Conservation (phyloP, 2,888 invertebrate species). For the Xanthorhoe spadicearia region DNA sequence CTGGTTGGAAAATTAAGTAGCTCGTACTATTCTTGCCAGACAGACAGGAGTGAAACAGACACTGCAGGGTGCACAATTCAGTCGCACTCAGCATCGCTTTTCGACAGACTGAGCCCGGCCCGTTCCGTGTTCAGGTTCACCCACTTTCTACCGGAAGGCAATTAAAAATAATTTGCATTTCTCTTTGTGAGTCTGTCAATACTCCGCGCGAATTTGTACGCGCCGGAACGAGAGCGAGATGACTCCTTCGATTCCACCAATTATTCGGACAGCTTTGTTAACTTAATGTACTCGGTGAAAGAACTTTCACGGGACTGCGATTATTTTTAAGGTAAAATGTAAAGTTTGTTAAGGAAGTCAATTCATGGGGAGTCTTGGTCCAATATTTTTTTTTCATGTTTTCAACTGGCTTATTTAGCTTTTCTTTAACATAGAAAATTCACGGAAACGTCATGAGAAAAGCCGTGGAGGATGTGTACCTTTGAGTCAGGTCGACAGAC, state of each 20-base stretch:
- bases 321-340: conserved; percentile 15
- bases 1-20: too few relatives aligned
- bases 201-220: conserved; percentile 58
- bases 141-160: conserved; percentile 83
- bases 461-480: too few relatives aligned
- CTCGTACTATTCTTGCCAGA: background rate
- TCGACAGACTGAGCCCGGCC: conserved; percentile 69
- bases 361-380: background rate
- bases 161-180: conserved; percentile 83
- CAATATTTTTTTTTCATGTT: too few relatives aligned
- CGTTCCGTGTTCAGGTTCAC: conserved; percentile 74
- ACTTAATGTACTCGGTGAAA: conserved; percentile 27
- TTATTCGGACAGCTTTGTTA: conserved; percentile 41
- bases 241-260: conserved; percentile 43
- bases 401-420: too few relatives aligned
- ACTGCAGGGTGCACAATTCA: conserved; percentile 45
- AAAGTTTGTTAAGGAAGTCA: background rate
- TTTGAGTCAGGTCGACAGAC: too few relatives aligned
- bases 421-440: too few relatives aligned
- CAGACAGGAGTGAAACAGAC: conserved; percentile 17
- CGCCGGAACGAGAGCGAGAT: conserved; percentile 49
- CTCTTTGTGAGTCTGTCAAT: conserved; percentile 70
- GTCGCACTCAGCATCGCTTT: conserved; percentile 55
- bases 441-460: too few relatives aligned
- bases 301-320: conserved; percentile 30